phyloP scores from a whole-genome alignment of 2,113 vertebrate species.

The Sceloporus undulatus region DNA sequence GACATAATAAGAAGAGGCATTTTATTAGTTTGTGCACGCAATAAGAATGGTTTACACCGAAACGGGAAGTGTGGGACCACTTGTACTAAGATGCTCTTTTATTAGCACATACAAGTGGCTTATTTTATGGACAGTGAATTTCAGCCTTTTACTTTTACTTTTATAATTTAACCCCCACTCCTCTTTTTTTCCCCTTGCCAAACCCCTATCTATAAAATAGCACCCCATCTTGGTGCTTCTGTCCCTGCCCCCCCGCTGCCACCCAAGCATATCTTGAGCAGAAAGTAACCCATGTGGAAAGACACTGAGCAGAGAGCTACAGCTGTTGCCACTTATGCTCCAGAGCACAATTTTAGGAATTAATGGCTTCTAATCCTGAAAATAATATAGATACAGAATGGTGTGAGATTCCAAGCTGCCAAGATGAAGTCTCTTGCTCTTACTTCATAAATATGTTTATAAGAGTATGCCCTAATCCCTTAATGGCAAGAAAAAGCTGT shows the following conservation, averaged over 20 bases:
- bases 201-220: slow-evolving; percentile 14
- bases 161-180: slow-evolving; percentile 29
- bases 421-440: slow-evolving; percentile 53
- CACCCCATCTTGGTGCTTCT: slow-evolving; percentile 50
- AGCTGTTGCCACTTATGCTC: slow-evolving; percentile 76
- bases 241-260: background rate
- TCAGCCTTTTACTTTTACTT: slow-evolving; percentile 54
- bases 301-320: slow-evolving; percentile 70
- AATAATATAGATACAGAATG: slow-evolving; percentile 67
- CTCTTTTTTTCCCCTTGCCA: slow-evolving; percentile 36
- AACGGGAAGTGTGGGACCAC: slow-evolving; percentile 51
- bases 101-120: slow-evolving; percentile 57
- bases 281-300: slow-evolving; percentile 74
- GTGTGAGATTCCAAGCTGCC: slow-evolving; percentile 59
- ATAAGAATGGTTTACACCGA: slow-evolving; percentile 54
- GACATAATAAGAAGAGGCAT: slow-evolving; percentile 77
- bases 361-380: slow-evolving; percentile 74
- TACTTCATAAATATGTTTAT: slow-evolving; percentile 72
- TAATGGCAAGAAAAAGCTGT: slow-evolving; percentile 43
- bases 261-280: slow-evolving; percentile 56
- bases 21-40: slow-evolving; percentile 59
- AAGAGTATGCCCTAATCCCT: slow-evolving; percentile 48
- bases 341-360: slow-evolving; percentile 79
- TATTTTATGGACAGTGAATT: slow-evolving; percentile 45
- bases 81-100: slow-evolving; percentile 66